Conservation (phyloP, 2,888 invertebrate genomes). For the Spisula subtruncata region DNA sequence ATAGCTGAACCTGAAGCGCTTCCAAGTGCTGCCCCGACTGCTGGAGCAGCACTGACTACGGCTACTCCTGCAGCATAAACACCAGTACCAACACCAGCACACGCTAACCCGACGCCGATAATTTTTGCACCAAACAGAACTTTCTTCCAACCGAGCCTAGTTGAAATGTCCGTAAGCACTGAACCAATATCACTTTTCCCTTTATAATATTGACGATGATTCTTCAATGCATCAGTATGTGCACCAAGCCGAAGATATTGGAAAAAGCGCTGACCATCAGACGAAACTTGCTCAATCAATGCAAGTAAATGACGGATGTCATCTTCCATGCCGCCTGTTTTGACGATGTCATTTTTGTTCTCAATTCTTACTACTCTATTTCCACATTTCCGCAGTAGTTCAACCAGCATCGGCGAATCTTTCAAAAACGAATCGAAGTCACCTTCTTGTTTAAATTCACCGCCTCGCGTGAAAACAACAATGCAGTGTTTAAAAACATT, state of each 20-base stretch:
- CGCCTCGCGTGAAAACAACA: constrained; percentile 35
- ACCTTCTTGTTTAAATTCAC: background rate
- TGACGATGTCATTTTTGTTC: background rate
- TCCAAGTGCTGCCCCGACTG: no score
- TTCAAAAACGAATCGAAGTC: constrained; percentile 9
- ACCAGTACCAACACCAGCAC: no score
- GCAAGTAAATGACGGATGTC: background rate
- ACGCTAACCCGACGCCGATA: no score
- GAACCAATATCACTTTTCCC: background rate
- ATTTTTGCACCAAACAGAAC: no score
- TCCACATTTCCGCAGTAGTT: constrained; percentile 9
- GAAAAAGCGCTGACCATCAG: background rate
- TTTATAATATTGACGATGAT: background rate
- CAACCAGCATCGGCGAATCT: background rate
- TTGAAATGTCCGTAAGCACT: background rate
- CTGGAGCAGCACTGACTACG: no score
- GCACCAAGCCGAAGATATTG: background rate
- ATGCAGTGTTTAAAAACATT: constrained; percentile 26
- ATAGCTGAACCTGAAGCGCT: no score
- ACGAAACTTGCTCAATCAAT: background rate
- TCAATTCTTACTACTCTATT: constrained; percentile 27
- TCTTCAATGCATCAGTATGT: background rate
- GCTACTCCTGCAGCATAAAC: no score
- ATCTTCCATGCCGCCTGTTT: background rate
- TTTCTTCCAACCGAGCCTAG: no score